Evolutionary conservation across 2,113 vertebrate genomes (phyloP), one percentile per base, ranked within the genome.

Genomic region (Strix aluco): DNA sequence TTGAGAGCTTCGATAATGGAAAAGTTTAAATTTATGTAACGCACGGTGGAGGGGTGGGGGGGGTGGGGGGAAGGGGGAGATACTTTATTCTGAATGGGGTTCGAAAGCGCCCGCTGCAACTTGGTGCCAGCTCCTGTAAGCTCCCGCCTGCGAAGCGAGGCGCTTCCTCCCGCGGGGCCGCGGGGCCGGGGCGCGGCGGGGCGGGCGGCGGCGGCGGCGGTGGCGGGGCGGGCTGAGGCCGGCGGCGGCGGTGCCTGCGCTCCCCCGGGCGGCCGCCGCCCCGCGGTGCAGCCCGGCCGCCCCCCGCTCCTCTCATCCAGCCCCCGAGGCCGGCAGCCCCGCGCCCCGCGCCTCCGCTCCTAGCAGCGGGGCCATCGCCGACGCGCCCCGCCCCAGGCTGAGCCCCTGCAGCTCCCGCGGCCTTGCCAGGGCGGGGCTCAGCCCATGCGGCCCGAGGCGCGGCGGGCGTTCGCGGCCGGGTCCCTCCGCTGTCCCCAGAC

Each of bases 11-110:
- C 85, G 92, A 89, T 94, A 95, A 93, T 67, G 94, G 89, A 91
- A 90, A 97, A 92, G 84, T 98, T 97, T 93, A 83, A 91, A 82
- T 95, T 92, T 97, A 96, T 96, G 96, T 97, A 97, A 88, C 70
- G 83, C 90, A 87, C 26, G 29, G 65, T 10, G 34, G 25, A 5
- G 17, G 21, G 2, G 51, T 23, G 36, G 36, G 25, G 36, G 10
- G 11, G 34, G 25, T 8, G 42, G 13, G 29, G 46, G 47, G 34
- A 36, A 11, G 10, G 25, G 23, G 69, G 52, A 92, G 93, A 55
- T 5, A 81, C 59, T 92, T 94, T 72, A 22, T 82, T 40, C 72
- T 71, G 91, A 77, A 94, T 84, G 96, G 86, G 94, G 80, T 38
- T 96, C 55, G 57, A 75, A 66, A 86, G 92, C 84, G 69, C 19